Percentiles rank a stretch among this genome's conserved stretches.
phyloP scores from a whole-genome alignment of 2,797 vertebrate species.

The Argentina silus region DNA sequence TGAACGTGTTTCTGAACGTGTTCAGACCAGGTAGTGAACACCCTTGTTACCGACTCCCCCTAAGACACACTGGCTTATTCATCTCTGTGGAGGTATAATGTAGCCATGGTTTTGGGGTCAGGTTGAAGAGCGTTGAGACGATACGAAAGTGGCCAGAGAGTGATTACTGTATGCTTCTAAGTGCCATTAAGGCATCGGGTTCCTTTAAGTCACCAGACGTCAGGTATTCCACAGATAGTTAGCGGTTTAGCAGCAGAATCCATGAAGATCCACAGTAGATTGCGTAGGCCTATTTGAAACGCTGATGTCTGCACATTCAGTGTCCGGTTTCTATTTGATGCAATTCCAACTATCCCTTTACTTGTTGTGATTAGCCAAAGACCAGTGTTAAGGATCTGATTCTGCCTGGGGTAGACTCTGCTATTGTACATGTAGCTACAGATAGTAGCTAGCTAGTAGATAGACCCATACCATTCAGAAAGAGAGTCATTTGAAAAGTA shows the following conservation, averaged over 20 bases:
- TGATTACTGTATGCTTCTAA: no score
- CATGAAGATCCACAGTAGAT: background rate
- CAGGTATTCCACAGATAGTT: no score
- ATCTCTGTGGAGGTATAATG: no score
- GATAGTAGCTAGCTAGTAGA: conserved; percentile 22
- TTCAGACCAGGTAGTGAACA: background rate
- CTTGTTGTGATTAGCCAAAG: conserved; percentile 68
- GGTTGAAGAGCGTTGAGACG: no score
- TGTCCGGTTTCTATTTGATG: conserved; percentile 49
- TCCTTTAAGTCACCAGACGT: no score
- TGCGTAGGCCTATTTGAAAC: background rate
- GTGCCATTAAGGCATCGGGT: no score
- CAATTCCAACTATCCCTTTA: conserved; percentile 67
- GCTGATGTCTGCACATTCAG: conserved; percentile 14
- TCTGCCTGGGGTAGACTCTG: conserved; percentile 22
- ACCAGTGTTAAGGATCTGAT: conserved; percentile 35
- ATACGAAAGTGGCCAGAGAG: no score
- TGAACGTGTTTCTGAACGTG: background rate
- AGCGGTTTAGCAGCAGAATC: no score
- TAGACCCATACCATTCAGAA: conserved; percentile 10
- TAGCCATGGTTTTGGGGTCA: no score
- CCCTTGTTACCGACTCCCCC: no score
- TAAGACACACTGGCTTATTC: no score
- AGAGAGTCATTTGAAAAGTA: conserved; percentile 32
- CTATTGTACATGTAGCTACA: conserved; percentile 16